Evolutionary conservation across 2,888 invertebrate genomes (phyloP), one percentile per base, ranked within the genome.

Genomic region (Neelides folsomi): DNA sequence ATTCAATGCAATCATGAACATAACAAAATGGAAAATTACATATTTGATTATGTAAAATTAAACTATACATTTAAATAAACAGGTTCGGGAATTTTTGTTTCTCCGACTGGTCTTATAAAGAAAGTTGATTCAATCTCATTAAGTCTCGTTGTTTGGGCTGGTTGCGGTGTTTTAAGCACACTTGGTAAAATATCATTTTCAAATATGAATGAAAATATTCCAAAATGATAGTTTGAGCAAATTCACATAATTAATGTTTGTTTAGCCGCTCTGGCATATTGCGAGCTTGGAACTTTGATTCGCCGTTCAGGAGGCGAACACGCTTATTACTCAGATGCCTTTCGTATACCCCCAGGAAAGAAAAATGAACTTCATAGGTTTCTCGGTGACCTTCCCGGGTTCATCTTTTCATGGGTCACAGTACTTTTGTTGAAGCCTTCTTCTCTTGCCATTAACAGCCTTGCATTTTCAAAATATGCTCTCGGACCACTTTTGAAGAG

Each of bases 41-140:
- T 36, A 12, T 19, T 19, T 18, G 8, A 43, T 43, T 18, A 9
- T 15, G 2, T 40, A 41, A 41, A 12, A 41, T 41, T 41, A 12
- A 13, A 27, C 27, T 5, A 18, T 27, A 34, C 20, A 4, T 7
- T 37, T 16, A n/a, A 20, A 19, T n/a, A 15, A 15, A n/a, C 71
- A 90, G 90, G 92, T 71, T 94, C 94, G 73, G 95, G 95, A 78
- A 94, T 95, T 73, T 95, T 95, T 79, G 89, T 95, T 73, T 90
- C 93, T 74, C 93, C 94, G 72, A 87, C 88, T 73, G 89, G 89
- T 73, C 83, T 95, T 71, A 76, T 94, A 71, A 80, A 82, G 74
- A 80, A 86, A 73, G 88, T 87, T 67, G 87, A 85, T 72, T 94
- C 93, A 70, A 85, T 93, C 72, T 92, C 89, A 73, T 79, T 89